Conservation (phyloP, 2,888 invertebrate genomes). For the Noctua janthe region DNA sequence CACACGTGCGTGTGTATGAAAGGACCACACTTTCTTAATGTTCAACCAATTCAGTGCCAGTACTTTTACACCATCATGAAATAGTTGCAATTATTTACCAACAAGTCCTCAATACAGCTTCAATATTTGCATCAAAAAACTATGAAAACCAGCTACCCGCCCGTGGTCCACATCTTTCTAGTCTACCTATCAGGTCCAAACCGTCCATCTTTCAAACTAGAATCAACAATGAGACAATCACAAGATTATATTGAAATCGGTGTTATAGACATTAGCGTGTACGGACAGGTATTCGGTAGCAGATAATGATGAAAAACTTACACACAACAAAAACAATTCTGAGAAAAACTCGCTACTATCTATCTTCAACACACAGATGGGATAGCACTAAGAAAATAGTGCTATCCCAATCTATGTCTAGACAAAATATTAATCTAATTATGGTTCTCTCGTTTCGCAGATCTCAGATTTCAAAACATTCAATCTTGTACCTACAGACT, state of each 20-base stretch:
- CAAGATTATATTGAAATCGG: not conserved
- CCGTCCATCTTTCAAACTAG: not conserved
- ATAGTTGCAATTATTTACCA: not conserved
- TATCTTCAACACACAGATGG: no score
- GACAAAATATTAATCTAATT: not conserved
- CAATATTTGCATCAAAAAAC: not conserved
- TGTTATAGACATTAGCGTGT: not conserved
- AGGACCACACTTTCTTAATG: not conserved
- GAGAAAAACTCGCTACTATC: not conserved
- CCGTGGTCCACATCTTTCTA: not conserved
- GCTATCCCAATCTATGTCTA: not conserved
- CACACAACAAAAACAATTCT: not conserved
- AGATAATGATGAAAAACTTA: not conserved
- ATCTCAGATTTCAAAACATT: conserved; percentile 2
- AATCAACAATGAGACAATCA: not conserved
- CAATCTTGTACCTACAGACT: not conserved
- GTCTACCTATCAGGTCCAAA: not conserved
- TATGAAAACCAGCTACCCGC: not conserved
- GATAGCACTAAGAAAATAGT: no score
- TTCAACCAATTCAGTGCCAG: not conserved
- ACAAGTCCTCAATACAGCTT: not conserved
- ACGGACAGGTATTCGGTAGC: not conserved
- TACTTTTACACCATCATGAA: not conserved
- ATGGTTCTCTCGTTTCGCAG: not conserved
- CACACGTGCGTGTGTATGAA: not conserved